Evolutionary conservation across 1,140 invertebrate species (phyloP), one percentile per base, ranked within the genome.

Genomic region (Ceratosolen solmsi): DNA sequence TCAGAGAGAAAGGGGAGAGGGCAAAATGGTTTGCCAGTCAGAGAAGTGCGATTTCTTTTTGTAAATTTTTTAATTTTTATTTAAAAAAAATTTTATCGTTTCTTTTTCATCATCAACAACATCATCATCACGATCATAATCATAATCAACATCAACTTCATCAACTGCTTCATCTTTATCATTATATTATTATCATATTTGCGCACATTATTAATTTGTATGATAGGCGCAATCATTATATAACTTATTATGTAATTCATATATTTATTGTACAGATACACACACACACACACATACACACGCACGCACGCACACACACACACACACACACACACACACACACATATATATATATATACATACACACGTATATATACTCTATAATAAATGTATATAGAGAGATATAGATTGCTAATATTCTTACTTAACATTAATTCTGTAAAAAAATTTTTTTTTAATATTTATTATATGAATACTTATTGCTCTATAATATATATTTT

Each of bases 21-120:
- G 92, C 93, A 93, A 93, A 94, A 95, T 94, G 93, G 94, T 93
- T 95, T 95, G 94, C 94, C 94, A 95, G 94, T 95, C 94, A 95
- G 93, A 95, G 93, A 95, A 94, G 91, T 91, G 90, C 89, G 88
- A 88, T 90, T 92, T 90, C 85, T 88, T 88, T 84, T 87, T 84
- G 86, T 30, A 33, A 17, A 84, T 87, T 84, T 86, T 82, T 85
- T 82, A 70, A 27, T 30, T 77, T 79, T 71, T 85, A 78, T 80
- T 79, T 84, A 81, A 77, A 80, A 60, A 84, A 73, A 63, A n/a
- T 81, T 79, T 80, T 51, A 80, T 73, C 73, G 82, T 84, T 46
- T 84, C 51, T 80, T 78, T 80, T 86, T 54, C 20, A 20, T 54
- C 3, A 17, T 54, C 20, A 22, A 8, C 20, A 22, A 8, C 51